Evolutionary conservation across 2,888 invertebrate species (phyloP), one percentile per base, ranked within the genome.

Genomic region (Epiblema foenella): DNA sequence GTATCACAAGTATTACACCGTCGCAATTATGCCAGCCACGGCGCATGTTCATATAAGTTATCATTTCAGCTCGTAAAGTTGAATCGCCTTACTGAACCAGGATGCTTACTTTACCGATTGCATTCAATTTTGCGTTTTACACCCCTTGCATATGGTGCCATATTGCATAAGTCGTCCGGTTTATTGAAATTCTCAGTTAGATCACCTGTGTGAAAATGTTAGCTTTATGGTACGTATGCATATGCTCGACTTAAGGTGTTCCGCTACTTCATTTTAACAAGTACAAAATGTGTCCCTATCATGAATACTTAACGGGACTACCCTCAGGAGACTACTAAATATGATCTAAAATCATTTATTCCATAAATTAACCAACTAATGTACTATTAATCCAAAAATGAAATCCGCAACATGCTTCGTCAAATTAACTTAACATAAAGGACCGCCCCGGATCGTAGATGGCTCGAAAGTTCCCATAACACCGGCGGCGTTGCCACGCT

Each of bases 21-120:
- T 5, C 33, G 8, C 5, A 33, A 33, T 33, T 2, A 2, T 7
- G 33, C 9, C 52, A 51, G 11, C 9, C 10, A 20, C n/a, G 24
- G 39, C 52, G 64, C 20, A 37, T 37, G 15, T n/a, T 5, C 15
- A 24, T 11, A 17, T 54, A 52, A 54, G 52, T 52, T 64, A 39
- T 24, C 24, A 20, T 52, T 52, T 20, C 33, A 8, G 39, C 64
- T 64, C 64, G 64, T 64, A 64, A 64, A 64, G 54, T 52, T 64
- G 64, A 64, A 54, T 39, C 39, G 64, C 37, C 37, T 63, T 63
- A 33, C 51, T 33, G 62, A 18, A 18, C 20, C 12, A 11, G 29
- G 49, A 51, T 51, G 62, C 63, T 18, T 33, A 52, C 52, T 51
- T 24, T 15, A 8, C 63, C n/a, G 52, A 24, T 8, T 15, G 52